Evolutionary conservation across 1,140 invertebrate species (phyloP).

Genomic region (Calycopis cecrops): DNA sequence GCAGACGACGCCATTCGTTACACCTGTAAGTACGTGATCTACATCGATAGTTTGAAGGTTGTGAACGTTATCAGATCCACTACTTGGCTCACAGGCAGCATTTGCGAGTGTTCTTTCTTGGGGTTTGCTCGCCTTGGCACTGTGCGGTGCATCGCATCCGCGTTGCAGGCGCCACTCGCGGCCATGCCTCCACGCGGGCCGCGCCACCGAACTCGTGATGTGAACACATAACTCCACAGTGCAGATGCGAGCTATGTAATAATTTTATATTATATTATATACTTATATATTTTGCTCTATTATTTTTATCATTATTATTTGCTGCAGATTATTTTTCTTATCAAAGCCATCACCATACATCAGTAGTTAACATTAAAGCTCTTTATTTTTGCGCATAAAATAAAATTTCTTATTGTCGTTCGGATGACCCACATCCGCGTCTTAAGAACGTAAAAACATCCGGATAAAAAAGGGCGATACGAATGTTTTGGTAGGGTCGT

Average conservation of each 20-base stretch:
- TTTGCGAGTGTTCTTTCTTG: constrained; percentile 40
- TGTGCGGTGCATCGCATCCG: constrained; percentile 37
- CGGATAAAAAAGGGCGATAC: constrained; percentile 40
- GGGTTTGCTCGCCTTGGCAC: constrained; percentile 36
- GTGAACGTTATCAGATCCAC: constrained; percentile 48
- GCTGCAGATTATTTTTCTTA: background rate
- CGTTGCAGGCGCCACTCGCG: constrained; percentile 37
- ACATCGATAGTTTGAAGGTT: constrained; percentile 39
- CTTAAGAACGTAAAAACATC: constrained; percentile 30
- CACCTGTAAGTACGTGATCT: constrained; percentile 8
- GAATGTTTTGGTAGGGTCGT: constrained; percentile 37
- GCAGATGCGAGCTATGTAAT: constrained; percentile 20
- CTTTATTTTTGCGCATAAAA: background rate
- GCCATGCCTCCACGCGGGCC: constrained; percentile 31
- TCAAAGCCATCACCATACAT: background rate
- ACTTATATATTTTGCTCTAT: constrained; percentile 8
- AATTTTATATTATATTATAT: constrained; percentile 17
- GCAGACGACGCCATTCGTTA: background rate
- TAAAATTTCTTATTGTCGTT: background rate
- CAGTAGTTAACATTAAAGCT: background rate
- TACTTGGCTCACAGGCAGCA: constrained; percentile 42
- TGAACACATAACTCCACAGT: constrained; percentile 19
- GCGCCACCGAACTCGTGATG: constrained; percentile 26
- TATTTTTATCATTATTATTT: constrained; percentile 2
- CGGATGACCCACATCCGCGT: background rate